Evolutionary conservation across 2,113 vertebrate genomes (phyloP), one percentile per base, ranked within the genome.

Genomic region (Junco hyemalis): DNA sequence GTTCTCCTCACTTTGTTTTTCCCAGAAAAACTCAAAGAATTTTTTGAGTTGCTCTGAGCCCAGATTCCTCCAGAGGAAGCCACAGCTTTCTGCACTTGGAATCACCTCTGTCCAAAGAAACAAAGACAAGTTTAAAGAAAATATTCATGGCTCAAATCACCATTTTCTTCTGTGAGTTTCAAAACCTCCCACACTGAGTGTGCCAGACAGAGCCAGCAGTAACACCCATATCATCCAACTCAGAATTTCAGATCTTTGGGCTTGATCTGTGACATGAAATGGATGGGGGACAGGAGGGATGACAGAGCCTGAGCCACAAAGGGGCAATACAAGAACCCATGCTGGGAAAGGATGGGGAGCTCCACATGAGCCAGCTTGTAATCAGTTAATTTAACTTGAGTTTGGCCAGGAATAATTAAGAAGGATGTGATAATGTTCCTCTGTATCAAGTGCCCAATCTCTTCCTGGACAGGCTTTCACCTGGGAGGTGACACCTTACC

Each of bases 371-470:
- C 64, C 36, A 36, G 31, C 22, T 6, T 86, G 81, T 84, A 94
- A 92, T 96, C 93, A 77, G 89, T 81, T 93, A n/a, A 95, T 91
- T 92, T 88, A 92, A 72, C 85, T 86, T 8, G 24, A 64, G 64
- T 88, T 92, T 68, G 77, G 73, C 29, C 1, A 2, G 83, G 83
- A 95, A 91, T 47, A 83, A 81, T 93, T 90, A 92, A 95, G 91
- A 79, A 89, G 77, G 48, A 87, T 73, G 88, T 64, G 94, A 89
- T 86, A 96, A 92, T 93, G 84, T 92, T 84, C 88, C 51, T 86
- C 36, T 8, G 0, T 95, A 95, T 96, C 94, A 71, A 81, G 48
- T 40, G 56, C 80, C 83, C 53, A 29, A 93, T 94, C 94, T 94
- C 92, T 69, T 97, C 89, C 89, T 69, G 80, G 40, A 28, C 86